Percentiles rank a stretch among this genome's conserved stretches.
These are phyloP conservation scores for Chrysemys picta DNA, from an alignment of 2,113 vertebrate species.

Conservation along the genomic window DNA sequence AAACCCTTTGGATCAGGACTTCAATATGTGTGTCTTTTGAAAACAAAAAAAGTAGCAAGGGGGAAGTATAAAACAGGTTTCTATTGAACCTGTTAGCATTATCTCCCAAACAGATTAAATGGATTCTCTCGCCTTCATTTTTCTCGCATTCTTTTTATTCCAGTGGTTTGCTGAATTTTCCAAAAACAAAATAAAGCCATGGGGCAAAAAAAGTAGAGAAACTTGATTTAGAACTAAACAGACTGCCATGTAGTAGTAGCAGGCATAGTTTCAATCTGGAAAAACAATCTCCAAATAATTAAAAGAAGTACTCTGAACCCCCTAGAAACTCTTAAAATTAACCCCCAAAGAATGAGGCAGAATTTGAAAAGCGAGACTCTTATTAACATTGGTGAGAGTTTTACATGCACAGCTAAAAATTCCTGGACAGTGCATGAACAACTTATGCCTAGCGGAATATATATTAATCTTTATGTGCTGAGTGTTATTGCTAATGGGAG, in stretches of 20 bases:
- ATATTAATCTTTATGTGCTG: conserved; percentile 6
- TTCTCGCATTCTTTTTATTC: not conserved
- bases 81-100: fast-evolving
- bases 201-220: not conserved
- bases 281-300: conserved; percentile 31
- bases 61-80: fast-evolving
- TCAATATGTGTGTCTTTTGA: not conserved
- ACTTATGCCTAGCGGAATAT: not conserved
- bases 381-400: not conserved
- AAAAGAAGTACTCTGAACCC: not conserved
- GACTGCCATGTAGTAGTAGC: conserved; percentile 12
- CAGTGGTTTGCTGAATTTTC: not conserved
- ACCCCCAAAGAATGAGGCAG: not conserved
- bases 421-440: not conserved
- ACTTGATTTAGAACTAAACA: not conserved
- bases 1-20: not conserved
- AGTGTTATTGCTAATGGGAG: not conserved
- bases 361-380: not conserved
- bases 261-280: not conserved
- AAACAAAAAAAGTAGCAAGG: not conserved
- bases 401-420: not conserved
- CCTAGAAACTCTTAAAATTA: not conserved
- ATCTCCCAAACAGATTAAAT: fast-evolving
- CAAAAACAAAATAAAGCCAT: not conserved
- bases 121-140: not conserved